phyloP scores from a whole-genome alignment of 2,797 vertebrate species.

The Oreochromis mossambicus region DNA sequence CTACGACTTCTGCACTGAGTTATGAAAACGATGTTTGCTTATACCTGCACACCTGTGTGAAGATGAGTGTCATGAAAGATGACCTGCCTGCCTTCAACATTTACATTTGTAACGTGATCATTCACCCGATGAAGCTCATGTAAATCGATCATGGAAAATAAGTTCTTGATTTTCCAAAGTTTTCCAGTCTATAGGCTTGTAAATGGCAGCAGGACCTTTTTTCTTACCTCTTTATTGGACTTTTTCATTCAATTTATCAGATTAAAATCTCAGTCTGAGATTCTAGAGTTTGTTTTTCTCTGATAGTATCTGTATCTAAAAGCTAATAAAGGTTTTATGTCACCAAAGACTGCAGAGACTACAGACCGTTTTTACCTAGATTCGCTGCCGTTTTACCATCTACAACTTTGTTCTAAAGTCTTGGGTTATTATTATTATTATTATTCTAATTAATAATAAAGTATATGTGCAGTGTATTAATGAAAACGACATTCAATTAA shows the following conservation, averaged over 20 bases:
- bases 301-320: neutral
- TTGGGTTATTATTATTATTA: neutral
- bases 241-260: neutral
- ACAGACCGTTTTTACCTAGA: neutral
- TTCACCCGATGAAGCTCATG: neutral
- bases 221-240: neutral
- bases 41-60: neutral
- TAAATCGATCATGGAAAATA: neutral
- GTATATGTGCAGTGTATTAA: neutral
- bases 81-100: slow-evolving; percentile 2
- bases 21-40: slow-evolving; percentile 20
- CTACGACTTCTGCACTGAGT: neutral
- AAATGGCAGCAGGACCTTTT: neutral
- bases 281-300: neutral
- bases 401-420: neutral
- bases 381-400: neutral
- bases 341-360: neutral
- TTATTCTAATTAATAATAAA: neutral
- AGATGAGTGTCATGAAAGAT: neutral
- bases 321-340: neutral
- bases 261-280: neutral
- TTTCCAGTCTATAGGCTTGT: neutral
- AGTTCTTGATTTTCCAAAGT: neutral
- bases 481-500: neutral
- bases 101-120: slow-evolving; percentile 28